These are phyloP conservation scores for Novumbra hubbsi DNA, from an alignment of 2,797 vertebrate species.

Conservation along the genomic window DNA sequence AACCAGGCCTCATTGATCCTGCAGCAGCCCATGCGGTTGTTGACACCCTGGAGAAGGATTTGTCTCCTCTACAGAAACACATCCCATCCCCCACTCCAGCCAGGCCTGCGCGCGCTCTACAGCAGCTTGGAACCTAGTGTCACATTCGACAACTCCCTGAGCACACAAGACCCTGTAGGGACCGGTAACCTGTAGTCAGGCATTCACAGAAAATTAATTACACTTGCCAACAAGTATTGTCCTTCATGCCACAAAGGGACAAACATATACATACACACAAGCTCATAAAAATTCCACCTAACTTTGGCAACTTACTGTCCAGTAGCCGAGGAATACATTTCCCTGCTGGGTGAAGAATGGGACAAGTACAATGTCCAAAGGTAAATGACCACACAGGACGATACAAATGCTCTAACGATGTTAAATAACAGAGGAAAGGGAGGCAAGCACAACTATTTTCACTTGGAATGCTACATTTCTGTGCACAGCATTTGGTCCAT, in stretches of 20 bases:
- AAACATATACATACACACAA: no score
- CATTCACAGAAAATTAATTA: not conserved
- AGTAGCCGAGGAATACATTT: not conserved
- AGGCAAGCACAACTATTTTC: not conserved
- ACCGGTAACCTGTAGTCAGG: not conserved
- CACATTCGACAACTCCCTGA: constrained; percentile 1
- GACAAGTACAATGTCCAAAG: not conserved
- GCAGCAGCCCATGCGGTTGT: not conserved
- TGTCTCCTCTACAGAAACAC: not conserved
- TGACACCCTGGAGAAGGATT: not conserved
- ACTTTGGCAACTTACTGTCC: not conserved
- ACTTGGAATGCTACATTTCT: not conserved
- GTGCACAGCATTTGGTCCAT: not conserved
- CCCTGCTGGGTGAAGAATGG: not conserved
- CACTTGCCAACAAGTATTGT: not conserved
- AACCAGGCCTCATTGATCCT: constrained; percentile 8
- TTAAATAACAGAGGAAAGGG: not conserved
- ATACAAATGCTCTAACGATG: not conserved
- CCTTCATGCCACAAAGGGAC: not conserved
- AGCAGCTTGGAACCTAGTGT: not conserved
- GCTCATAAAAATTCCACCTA: not conserved
- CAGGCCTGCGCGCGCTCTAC: not conserved
- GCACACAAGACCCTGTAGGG: not conserved
- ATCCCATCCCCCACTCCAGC: not conserved
- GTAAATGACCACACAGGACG: constrained; percentile 3